Conservation (phyloP, 2,888 invertebrate species). For the Caenorhabditis uteleia region DNA sequence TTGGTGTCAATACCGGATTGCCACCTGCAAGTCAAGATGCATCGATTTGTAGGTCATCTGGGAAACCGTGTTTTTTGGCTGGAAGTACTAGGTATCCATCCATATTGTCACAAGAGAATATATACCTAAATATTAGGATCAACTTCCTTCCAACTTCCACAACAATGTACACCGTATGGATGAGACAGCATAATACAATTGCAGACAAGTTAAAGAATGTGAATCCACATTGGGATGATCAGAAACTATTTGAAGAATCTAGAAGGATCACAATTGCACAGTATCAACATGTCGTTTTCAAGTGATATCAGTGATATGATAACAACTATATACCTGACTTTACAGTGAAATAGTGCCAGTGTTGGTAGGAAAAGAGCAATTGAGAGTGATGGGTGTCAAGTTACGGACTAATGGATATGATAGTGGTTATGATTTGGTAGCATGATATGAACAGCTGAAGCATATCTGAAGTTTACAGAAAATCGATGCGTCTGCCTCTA, state of each 20-base stretch:
- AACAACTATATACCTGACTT: neutral
- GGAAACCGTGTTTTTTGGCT: constrained; percentile 52
- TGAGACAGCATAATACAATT: constrained; percentile 66
- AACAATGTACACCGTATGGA: constrained; percentile 64
- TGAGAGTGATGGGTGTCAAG: constrained; percentile 48
- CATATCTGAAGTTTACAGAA: constrained; percentile 49
- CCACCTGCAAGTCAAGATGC: constrained; percentile 29
- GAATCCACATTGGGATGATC: constrained; percentile 68
- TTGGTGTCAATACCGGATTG: constrained; percentile 38
- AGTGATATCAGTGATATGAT: constrained; percentile 64
- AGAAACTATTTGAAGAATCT: constrained; percentile 69
- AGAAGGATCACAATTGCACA: constrained; percentile 71
- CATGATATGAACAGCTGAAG: constrained; percentile 1
- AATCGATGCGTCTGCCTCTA: constrained; percentile 81
- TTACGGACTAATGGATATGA: constrained; percentile 74
- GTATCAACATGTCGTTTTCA: constrained; percentile 74
- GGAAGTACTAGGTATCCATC: constrained; percentile 24
- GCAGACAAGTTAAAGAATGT: constrained; percentile 39
- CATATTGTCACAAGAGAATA: neutral
- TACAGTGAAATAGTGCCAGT: constrained; percentile 63
- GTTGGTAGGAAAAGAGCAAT: constrained; percentile 60
- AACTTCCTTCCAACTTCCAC: constrained; percentile 48
- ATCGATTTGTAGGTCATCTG: constrained; percentile 22
- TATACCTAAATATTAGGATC: constrained; percentile 34
- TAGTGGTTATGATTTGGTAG: constrained; percentile 75